Base-by-base conservation (phyloP, 2,888 invertebrate genomes). In the Andrena flavipes region DNA sequence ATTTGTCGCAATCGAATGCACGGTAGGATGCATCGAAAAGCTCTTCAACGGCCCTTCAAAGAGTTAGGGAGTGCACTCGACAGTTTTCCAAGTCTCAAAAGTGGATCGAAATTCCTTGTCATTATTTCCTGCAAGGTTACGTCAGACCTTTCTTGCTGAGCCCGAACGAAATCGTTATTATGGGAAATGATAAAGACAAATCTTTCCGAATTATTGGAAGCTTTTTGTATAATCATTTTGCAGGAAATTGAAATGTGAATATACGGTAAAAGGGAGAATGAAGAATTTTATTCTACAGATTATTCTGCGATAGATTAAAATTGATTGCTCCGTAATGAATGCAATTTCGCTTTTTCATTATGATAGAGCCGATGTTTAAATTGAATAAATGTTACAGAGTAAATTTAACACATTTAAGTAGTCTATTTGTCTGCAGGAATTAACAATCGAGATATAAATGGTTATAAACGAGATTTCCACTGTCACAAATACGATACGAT, bases 1-100 rank as follows among this genome's bases (percentile, higher is more conserved):
- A 82, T 86, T 85, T 76, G 77, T 83, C 78, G 80, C 73, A 70
- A 84, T 80, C 71, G 65, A 80, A 51, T 59, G 76, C 67, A 48
- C 49, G 23, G 20, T 56, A 59, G 56, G 71, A 20, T 48, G 74
- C 73, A 76, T 71, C 62, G 74, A 59, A 72, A 29, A 59, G 33
- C 76, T 74, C 83, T 72, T 54, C 56, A 72, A 62, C 5, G 59
- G 8, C 16, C 26, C 8, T 69, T 75, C 67, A 29, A 73, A 63
- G 35, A 76, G 54, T 29, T 67, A 10, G 2, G 35, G 59, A 77
- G 71, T 71, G 79, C 56, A 71, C 76, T 85, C 79, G 68, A 82
- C 67, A 59, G 29, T 75, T 42, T 67, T 35, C 59, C 33, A 33
- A 72, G 56, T 54, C 42, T 35, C 2, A 8, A 2, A 23, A 74